Evolutionary conservation across 2,113 vertebrate species (phyloP).

Genomic region (Hypomesus transpacificus): DNA sequence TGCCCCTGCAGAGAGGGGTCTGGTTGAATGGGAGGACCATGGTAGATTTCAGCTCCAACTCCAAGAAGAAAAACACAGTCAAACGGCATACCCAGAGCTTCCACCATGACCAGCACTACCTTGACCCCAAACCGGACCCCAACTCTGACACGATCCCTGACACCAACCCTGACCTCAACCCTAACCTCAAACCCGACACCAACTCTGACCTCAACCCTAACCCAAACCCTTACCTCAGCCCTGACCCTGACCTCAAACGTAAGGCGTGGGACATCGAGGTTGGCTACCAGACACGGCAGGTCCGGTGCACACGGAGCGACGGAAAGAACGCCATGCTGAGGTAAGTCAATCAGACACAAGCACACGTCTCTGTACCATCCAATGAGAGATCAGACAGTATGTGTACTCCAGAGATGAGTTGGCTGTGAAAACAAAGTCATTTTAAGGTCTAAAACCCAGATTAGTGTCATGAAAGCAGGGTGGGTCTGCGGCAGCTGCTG

Average conservation of each 20-base stretch:
- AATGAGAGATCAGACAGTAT: constrained; percentile 5
- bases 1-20: constrained; percentile 72
- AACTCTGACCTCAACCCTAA: neutral
- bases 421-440: constrained; percentile 21
- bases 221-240: neutral
- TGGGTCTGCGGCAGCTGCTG: constrained; percentile 9
- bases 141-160: constrained; percentile 38
- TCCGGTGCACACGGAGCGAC: constrained; percentile 84
- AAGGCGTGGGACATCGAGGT: constrained; percentile 76
- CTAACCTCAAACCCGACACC: too few species aligned
- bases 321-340: constrained; percentile 81
- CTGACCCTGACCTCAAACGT: constrained; percentile 46
- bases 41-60: constrained; percentile 70
- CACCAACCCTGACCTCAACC: constrained; percentile 28
- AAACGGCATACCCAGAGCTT: constrained; percentile 55
- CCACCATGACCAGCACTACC: constrained; percentile 49
- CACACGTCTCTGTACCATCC: constrained; percentile 1
- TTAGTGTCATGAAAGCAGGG: constrained; percentile 30
- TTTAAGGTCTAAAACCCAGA: constrained; percentile 29
- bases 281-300: constrained; percentile 84
- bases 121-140: too few species aligned
- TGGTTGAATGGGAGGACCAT: constrained; percentile 69
- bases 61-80: constrained; percentile 67
- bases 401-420: constrained; percentile 20
- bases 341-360: constrained; percentile 67